These are phyloP conservation scores for Poeciliopsis presidionis DNA, from an alignment of 2,797 vertebrate genomes.

Conservation along the genomic window DNA sequence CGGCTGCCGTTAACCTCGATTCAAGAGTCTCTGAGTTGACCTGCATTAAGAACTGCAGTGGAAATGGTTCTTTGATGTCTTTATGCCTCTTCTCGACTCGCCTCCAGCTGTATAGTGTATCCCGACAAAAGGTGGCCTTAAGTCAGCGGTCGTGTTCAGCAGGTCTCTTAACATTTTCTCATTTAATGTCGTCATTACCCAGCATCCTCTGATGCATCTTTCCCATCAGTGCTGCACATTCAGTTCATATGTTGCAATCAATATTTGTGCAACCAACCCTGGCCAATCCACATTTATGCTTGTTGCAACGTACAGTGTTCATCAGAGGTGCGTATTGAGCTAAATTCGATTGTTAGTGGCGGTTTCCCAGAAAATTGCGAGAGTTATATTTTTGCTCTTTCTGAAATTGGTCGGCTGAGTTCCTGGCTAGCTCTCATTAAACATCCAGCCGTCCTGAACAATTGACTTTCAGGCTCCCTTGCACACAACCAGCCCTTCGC, in stretches of 20 bases:
- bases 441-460: constrained; percentile 47
- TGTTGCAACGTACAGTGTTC: background rate
- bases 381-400: constrained; percentile 11
- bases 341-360: background rate
- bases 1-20: constrained; percentile 61
- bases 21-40: constrained; percentile 67
- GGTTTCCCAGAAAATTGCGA: constrained; percentile 20
- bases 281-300: background rate
- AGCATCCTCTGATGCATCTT: constrained; percentile 44
- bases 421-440: constrained; percentile 13
- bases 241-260: constrained; percentile 61
- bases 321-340: background rate
- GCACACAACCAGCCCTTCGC: constrained; percentile 38
- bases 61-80: constrained; percentile 67
- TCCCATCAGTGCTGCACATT: constrained; percentile 69
- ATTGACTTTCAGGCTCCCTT: constrained; percentile 43
- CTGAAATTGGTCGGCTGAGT: constrained; percentile 9
- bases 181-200: constrained; percentile 9
- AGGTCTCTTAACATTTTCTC: constrained; percentile 8
- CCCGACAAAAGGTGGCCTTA: constrained; percentile 44
- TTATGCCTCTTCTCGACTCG: constrained; percentile 49
- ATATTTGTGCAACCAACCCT: background rate
- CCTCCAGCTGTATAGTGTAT: constrained; percentile 66
- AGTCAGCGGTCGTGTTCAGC: constrained; percentile 34
- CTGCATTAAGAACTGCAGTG: constrained; percentile 56